These are phyloP conservation scores for Cottoperca gobio DNA, from an alignment of 2,797 vertebrate genomes.

Conservation along the genomic window DNA sequence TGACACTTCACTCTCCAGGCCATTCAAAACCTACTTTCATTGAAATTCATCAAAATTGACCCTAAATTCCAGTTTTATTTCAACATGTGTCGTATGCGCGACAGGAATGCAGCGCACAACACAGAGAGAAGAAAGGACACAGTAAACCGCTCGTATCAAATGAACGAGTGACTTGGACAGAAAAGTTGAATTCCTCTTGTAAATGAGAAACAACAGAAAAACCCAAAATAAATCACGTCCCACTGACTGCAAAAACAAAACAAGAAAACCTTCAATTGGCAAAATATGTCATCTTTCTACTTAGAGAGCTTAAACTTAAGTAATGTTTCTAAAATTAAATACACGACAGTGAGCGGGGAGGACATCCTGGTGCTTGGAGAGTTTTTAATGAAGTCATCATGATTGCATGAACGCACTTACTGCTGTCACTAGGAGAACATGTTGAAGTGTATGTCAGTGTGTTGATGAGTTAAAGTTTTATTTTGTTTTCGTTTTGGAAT, in stretches of 20 bases:
- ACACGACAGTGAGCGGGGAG: slow-evolving; percentile 1
- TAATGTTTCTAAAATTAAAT: slow-evolving; percentile 46
- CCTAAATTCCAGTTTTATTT: slow-evolving; percentile 35
- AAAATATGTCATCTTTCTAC: slow-evolving; percentile 51
- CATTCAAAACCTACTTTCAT: not conserved
- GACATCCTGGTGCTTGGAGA: slow-evolving; percentile 14
- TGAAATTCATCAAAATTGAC: slow-evolving; percentile 15
- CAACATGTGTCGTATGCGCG: slow-evolving; percentile 23
- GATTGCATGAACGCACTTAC: not conserved
- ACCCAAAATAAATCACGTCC: slow-evolving; percentile 42
- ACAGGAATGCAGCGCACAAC: slow-evolving; percentile 39
- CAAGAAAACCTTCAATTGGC: slow-evolving; percentile 37
- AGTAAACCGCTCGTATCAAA: slow-evolving; percentile 44
- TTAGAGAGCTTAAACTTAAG: slow-evolving; percentile 32
- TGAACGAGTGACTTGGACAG: slow-evolving; percentile 32
- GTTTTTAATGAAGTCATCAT: slow-evolving; percentile 43
- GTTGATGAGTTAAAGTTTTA: not conserved
- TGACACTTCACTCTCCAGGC: slow-evolving; percentile 29
- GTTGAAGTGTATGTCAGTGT: not conserved
- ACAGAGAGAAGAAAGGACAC: slow-evolving; percentile 9
- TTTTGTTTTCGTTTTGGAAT: not conserved
- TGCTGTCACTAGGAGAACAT: not conserved
- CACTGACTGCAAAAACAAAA: slow-evolving; percentile 27
- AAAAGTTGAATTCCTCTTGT: slow-evolving; percentile 48
- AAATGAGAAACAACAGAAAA: slow-evolving; percentile 66